Percentiles rank a stretch among this genome's conserved stretches.
Conservation (phyloP, 2,797 vertebrate species). For the Coluber constrictor region DNA sequence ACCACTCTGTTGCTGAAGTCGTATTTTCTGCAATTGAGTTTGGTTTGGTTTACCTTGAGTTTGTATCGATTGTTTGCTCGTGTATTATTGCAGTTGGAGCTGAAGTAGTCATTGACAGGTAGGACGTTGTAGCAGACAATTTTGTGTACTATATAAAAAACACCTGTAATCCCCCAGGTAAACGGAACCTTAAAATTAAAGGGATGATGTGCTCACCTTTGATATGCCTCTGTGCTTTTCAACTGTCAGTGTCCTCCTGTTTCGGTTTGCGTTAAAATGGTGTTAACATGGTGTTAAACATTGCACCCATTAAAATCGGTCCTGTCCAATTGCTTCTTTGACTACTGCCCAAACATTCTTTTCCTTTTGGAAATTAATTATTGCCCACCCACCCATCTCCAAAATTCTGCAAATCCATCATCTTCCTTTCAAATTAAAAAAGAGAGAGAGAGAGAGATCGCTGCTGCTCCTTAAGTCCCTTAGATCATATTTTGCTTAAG, state of each 20-base stretch:
- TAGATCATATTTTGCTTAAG: constrained; percentile 13
- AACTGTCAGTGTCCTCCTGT: background rate
- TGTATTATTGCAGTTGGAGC: too few relatives aligned
- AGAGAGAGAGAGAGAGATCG: background rate
- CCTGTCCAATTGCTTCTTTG: background rate
- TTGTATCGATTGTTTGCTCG: too few relatives aligned
- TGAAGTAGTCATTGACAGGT: too few relatives aligned
- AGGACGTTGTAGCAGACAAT: too few relatives aligned
- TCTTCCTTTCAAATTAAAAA: background rate
- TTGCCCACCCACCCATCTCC: background rate
- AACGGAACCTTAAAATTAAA: constrained; percentile 8
- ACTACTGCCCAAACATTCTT: background rate
- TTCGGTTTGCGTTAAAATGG: background rate
- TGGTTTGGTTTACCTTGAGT: too few relatives aligned
- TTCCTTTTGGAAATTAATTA: constrained; percentile 1
- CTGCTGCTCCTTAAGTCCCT: background rate
- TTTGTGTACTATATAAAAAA: background rate
- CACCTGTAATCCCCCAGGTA: background rate
- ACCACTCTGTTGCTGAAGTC: too few relatives aligned
- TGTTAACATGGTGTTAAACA: background rate
- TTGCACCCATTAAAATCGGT: background rate
- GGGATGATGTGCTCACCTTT: background rate
- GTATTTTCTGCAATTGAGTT: too few relatives aligned
- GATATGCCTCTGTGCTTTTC: background rate
- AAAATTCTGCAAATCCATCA: background rate